Percentiles rank a stretch among this genome's conserved stretches.
Evolutionary conservation across 2,888 invertebrate species (phyloP).

Genomic region (Stenodema calcarata): DNA sequence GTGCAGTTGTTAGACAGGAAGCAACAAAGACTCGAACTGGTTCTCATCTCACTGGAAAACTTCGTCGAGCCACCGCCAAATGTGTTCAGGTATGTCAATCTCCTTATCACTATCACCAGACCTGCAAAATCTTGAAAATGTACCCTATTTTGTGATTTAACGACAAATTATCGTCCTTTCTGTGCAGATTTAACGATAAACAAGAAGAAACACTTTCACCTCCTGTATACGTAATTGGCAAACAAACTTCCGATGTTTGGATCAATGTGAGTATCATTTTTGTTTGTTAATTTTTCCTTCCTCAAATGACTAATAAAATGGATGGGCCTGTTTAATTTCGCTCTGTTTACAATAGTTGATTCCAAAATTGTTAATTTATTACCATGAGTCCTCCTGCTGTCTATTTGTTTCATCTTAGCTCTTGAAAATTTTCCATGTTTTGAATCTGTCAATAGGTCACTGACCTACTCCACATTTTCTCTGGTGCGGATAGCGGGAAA

Average conservation of each 20-base stretch:
- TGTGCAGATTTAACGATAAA: constrained; percentile 32
- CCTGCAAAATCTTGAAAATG: no score
- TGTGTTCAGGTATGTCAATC: constrained; percentile 51
- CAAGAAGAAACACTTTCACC: constrained; percentile 57
- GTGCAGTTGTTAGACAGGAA: constrained; percentile 86
- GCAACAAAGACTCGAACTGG: constrained; percentile 84
- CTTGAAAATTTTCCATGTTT: neutral
- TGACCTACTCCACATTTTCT: constrained; percentile 85
- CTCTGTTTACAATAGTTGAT: no score
- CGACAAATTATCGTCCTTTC: no score
- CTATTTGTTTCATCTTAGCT: no score
- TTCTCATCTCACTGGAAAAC: constrained; percentile 80
- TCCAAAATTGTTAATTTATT: no score
- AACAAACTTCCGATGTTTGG: constrained; percentile 79
- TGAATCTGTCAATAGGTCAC: constrained; percentile 65
- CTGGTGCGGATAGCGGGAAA: constrained; percentile 61
- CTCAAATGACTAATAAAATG: no score
- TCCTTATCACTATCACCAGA: neutral
- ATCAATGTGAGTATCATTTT: constrained; percentile 68
- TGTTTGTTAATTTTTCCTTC: neutral
- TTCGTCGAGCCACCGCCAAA: constrained; percentile 68
- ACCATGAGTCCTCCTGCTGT: no score
- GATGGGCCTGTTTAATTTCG: no score
- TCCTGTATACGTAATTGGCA: constrained; percentile 62
- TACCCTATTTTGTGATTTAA: no score